Evolutionary conservation across 2,888 invertebrate species (phyloP).

Genomic region (Ochropleura leucogaster): DNA sequence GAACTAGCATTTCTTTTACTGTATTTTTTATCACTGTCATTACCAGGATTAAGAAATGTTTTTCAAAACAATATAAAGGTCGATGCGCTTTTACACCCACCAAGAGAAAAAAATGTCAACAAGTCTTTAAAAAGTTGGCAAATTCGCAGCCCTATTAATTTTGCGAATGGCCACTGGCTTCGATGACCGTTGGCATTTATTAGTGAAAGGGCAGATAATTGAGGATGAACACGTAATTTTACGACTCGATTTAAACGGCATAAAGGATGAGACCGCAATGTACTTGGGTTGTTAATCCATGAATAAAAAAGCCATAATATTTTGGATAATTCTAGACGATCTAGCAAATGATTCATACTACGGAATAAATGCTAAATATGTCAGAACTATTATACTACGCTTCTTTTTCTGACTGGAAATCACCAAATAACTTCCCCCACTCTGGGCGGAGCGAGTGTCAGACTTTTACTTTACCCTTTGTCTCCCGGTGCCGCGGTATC

Average conservation of each 20-base stretch:
- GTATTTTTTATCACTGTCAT: constrained; percentile 64
- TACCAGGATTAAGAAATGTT: constrained; percentile 67
- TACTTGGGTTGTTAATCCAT: neutral
- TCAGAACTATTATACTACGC: too few species aligned
- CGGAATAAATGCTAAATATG: too few species aligned
- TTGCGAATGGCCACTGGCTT: constrained; percentile 44
- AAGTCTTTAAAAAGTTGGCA: constrained; percentile 64
- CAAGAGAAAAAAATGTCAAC: constrained; percentile 46
- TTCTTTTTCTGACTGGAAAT: too few species aligned
- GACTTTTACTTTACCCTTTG: too few species aligned
- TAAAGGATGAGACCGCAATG: constrained; percentile 10
- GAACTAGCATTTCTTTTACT: constrained; percentile 24
- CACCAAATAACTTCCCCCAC: too few species aligned
- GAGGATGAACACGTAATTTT: constrained; percentile 39
- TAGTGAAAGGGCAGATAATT: constrained; percentile 50
- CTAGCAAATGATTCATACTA: neutral
- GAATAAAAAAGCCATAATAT: neutral
- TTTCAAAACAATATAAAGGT: constrained; percentile 64
- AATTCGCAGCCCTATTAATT: constrained; percentile 56
- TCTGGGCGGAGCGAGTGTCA: too few species aligned
- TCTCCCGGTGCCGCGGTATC: too few species aligned
- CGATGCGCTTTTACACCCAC: constrained; percentile 62
- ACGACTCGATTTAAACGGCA: constrained; percentile 21
- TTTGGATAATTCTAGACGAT: neutral
- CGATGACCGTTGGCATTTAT: constrained; percentile 52